Percentiles rank a stretch among this genome's conserved stretches.
phyloP scores from a whole-genome alignment of 35 echinoderm and acorn worm species.

The Diadema setosum region DNA sequence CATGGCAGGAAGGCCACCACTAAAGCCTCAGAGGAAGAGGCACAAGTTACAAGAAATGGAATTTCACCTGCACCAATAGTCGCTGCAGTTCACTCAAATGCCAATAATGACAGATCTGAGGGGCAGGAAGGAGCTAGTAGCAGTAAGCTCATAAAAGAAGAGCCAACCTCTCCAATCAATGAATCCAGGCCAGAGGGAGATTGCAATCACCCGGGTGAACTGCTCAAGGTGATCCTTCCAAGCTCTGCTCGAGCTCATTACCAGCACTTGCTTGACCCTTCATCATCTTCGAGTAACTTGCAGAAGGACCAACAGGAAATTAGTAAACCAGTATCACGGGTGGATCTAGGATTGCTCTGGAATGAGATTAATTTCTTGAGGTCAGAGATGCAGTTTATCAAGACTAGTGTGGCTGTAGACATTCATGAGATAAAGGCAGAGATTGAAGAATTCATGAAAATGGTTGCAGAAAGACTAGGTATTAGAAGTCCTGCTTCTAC shows the following conservation, averaged over 20 bases:
- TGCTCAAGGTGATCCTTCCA: background rate
- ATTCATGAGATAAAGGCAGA: background rate
- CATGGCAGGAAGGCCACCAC: no score
- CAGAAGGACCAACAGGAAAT: background rate
- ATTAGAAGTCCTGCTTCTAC: background rate
- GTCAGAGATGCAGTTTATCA: background rate
- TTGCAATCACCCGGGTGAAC: background rate
- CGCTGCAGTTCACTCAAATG: no score
- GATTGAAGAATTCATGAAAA: background rate
- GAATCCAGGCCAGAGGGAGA: background rate
- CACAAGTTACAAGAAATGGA: no score
- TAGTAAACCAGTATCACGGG: background rate
- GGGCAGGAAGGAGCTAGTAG: no score
- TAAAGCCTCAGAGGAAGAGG: no score
- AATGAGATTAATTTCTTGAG: background rate
- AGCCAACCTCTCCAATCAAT: background rate
- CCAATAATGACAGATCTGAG: no score
- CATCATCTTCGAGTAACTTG: background rate
- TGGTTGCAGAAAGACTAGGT: background rate
- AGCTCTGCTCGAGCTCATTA: background rate
- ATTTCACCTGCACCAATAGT: no score
- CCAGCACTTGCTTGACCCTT: background rate
- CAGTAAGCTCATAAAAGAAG: no score
- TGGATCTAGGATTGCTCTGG: background rate
- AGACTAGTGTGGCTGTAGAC: background rate